Evolutionary conservation across 2,888 invertebrate genomes (phyloP), one percentile per base, ranked within the genome.

Genomic region (Halictus quadricinctus): DNA sequence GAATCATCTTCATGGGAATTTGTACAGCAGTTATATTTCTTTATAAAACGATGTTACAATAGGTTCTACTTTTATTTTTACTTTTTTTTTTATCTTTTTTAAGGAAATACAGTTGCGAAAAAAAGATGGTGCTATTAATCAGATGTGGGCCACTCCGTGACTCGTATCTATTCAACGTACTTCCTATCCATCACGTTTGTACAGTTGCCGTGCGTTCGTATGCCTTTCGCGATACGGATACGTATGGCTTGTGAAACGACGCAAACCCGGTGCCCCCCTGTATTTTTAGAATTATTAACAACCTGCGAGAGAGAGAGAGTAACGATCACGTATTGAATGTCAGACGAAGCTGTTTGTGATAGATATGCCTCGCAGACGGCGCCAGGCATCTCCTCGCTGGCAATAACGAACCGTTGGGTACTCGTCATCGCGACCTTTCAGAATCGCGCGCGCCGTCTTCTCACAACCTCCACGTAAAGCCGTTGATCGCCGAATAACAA

Each of bases 261-360:
- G 73, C 72, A 72, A 77, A 81, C 77, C 43, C 66, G 78, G 69
- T 75, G 60, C 72, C 64, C 36, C 58, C 79, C 76, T 76, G 86
- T 91, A 91, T 90, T 90, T 91, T 91, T 90, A 91, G 90, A 90
- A 88, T 90, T 90, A 90, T 89, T 88, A 90, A 89, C 88, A 88
- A 88, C 83, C 87, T 88, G 85, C 84, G 77, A 73, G 69, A 81
- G 84, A 73, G 69, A 81, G 84, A 88, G 84, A 88, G 84, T 84
- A 88, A 88, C 88, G 86, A 88, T 88, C 83, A 83, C 80, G 87
- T 85, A 88, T 88, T 85, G 85, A 88, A 82, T 81, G 88, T 88
- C 87, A 82, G 88, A 78, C 82, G 76, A 79, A 80, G 83, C 81
- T 85, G 87, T 88, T 88, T 85, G 87, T 88, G 87, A 88, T 88